These are phyloP conservation scores for Arctopsyche grandis DNA, from an alignment of 1,140 invertebrate species.

Conservation along the genomic window DNA sequence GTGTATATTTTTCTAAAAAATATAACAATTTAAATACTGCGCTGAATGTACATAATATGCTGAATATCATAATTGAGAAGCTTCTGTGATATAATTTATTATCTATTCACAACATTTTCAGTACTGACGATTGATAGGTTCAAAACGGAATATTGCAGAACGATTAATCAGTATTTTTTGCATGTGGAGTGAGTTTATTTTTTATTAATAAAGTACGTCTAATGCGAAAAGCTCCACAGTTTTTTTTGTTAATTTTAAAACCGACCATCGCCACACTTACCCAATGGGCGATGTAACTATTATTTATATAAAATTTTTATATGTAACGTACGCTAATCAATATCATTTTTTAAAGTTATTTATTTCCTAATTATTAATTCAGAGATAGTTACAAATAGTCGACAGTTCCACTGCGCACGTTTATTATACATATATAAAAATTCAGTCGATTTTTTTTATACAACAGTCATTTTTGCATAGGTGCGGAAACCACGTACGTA, in stretches of 20 bases:
- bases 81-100: slow-evolving; percentile 39
- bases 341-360: background rate
- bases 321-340: background rate
- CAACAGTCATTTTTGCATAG: slow-evolving; percentile 28
- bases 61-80: too few relatives aligned
- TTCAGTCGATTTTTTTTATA: slow-evolving; percentile 50
- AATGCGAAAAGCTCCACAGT: slow-evolving; percentile 2
- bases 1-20: too few relatives aligned
- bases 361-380: slow-evolving; percentile 21
- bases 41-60: too few relatives aligned
- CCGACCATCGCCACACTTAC: too few relatives aligned
- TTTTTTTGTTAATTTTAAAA: too few relatives aligned
- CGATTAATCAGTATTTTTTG: background rate
- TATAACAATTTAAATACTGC: too few relatives aligned
- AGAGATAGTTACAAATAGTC: slow-evolving; percentile 22
- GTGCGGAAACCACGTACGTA: slow-evolving; percentile 34
- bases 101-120: slow-evolving; percentile 53
- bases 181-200: background rate
- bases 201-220: background rate
- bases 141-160: background rate
- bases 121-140: slow-evolving; percentile 6
- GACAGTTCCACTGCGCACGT: slow-evolving; percentile 38
- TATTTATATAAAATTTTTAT: too few relatives aligned
- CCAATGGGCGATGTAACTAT: too few relatives aligned
- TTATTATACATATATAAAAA: slow-evolving; percentile 45